Evolutionary conservation across 2,888 invertebrate genomes (phyloP).

Genomic region (Petrolisthes manimaculis): DNA sequence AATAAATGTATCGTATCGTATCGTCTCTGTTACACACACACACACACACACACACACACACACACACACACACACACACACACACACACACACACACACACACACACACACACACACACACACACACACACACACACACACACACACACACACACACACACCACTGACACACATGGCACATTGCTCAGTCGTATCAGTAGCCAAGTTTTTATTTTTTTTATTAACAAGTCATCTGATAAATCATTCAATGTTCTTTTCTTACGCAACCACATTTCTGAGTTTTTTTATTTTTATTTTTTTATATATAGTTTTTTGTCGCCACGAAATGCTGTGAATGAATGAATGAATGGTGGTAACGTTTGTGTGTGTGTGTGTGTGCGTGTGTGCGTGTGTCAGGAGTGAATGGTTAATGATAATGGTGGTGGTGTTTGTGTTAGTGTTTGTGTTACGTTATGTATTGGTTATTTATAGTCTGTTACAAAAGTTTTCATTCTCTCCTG

Average conservation of each 20-base stretch:
- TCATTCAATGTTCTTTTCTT: neutral
- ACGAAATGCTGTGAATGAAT: neutral
- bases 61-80: constrained; percentile 32
- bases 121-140: constrained; percentile 39
- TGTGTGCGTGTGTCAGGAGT: neutral
- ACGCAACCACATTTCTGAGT: neutral
- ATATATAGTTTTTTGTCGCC: neutral
- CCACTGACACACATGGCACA: neutral
- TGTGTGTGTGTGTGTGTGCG: constrained; percentile 1
- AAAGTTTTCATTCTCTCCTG: no score
- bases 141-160: constrained; percentile 37
- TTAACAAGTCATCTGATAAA: neutral
- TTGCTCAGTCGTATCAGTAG: no score
- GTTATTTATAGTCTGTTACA: no score
- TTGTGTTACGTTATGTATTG: no score
- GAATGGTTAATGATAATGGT: no score
- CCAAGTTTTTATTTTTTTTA: neutral
- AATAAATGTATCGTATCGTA: no score
- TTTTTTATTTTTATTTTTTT: neutral
- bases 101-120: neutral
- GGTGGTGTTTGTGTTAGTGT: no score
- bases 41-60: constrained; percentile 34
- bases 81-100: constrained; percentile 9
- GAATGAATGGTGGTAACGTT: constrained; percentile 2
- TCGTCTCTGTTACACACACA: neutral